phyloP scores from a whole-genome alignment of 2,888 invertebrate genomes.

The Abrostola triplasia region DNA sequence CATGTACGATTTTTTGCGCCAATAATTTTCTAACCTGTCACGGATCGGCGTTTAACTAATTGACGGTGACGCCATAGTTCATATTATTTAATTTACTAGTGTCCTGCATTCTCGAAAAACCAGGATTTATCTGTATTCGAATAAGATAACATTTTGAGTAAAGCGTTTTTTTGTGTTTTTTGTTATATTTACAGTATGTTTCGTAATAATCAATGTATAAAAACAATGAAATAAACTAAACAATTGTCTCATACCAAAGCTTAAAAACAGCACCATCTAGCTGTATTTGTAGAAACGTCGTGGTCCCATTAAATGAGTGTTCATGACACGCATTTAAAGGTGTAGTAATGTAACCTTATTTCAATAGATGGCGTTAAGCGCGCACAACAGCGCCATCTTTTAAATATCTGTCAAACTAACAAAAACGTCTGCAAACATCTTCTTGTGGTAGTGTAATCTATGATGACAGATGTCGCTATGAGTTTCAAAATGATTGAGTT shows the following conservation, averaged over 20 bases:
- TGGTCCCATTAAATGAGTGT: no score
- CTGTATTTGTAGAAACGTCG: no score
- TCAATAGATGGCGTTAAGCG: not conserved
- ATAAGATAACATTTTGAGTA: not conserved
- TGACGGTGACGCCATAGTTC: slow-evolving; percentile 45
- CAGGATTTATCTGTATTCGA: slow-evolving; percentile 13
- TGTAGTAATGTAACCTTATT: not conserved
- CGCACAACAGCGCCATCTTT: not conserved
- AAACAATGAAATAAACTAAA: no score
- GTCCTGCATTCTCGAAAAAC: slow-evolving; percentile 20
- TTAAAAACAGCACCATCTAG: no score
- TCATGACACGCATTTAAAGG: no score
- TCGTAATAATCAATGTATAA: no score
- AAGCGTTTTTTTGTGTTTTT: no score
- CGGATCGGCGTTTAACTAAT: slow-evolving; percentile 38
- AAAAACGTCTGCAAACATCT: not conserved
- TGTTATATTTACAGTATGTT: no score
- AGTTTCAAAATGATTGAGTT: not conserved
- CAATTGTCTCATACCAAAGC: no score
- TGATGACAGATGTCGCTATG: not conserved
- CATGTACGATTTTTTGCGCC: slow-evolving; percentile 40
- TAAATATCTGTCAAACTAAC: not conserved
- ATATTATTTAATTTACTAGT: slow-evolving; percentile 16
- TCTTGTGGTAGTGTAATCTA: not conserved
- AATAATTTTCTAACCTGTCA: slow-evolving; percentile 39